Evolutionary conservation across 1,140 invertebrate genomes (phyloP), one percentile per base, ranked within the genome.

Genomic region (Himalopsyche phryganea): DNA sequence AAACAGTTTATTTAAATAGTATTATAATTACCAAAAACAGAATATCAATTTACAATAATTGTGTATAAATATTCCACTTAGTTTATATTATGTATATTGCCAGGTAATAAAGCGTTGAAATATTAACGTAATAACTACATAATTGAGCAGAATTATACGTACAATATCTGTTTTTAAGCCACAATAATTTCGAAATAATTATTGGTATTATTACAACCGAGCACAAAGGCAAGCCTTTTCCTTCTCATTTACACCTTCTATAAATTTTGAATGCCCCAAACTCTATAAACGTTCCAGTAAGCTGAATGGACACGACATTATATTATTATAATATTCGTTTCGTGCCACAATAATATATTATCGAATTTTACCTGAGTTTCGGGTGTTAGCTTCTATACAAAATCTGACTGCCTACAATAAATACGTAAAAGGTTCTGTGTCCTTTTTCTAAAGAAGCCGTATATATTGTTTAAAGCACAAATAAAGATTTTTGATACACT

Each of bases 331-430:
- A 28, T 28, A 28, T 28, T 28, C 23, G 9, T 28, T 28, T 28
- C 50, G 38, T 45, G 50, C 50, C 40, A 45, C 50, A 53, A 53
- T n/a, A n/a, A n/a, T 53, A 53, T 53, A 53, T 53, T 53, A 53
- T 51, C 14, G 18, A 13, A 23, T 10, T 20, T 38, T 51, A 45
- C 50, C 50, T 45, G 41, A 19, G 11, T 32, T 53, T 53, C 50
- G 50, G 50, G 50, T 45, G 50, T 53, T 45, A 28, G 40, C 38
- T 32, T 28, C 23, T 28, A 28, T 28, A 28, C 4, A 28, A 28
- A 28, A 28, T 28, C 23, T 28, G 23, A 28, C 23, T 28, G 23
- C 23, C 23, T 28, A 53, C 50, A 53, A 53, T 53, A 53, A 53
- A 53, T 45, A 53, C 44, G 41, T 53, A 44, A 18, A 50, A 52